Evolutionary conservation across 2,113 vertebrate species (phyloP).

Genomic region (Sminthopsis crassicaudata): DNA sequence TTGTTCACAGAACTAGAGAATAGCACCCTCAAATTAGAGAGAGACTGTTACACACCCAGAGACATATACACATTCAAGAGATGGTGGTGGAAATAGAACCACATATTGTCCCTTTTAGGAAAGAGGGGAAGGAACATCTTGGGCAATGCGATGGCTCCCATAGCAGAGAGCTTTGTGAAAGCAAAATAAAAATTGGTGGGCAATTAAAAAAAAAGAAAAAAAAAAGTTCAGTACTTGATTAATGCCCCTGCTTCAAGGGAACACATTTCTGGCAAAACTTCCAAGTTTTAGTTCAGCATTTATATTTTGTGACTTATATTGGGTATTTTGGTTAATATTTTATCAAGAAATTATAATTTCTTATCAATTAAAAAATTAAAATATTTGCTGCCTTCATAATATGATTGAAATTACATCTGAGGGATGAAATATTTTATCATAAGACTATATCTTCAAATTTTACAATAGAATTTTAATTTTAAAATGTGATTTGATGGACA

Average conservation of each 20-base stretch:
- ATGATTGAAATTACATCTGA: not conserved
- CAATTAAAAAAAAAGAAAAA: not conserved
- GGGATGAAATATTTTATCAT: conserved; percentile 14
- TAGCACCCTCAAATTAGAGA: not conserved
- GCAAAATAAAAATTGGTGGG: conserved; percentile 62
- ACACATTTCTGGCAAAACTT: not conserved
- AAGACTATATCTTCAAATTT: conserved; percentile 18
- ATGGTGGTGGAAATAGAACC: not conserved
- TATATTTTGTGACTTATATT: not conserved
- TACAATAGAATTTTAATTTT: not conserved
- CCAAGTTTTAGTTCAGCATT: not conserved
- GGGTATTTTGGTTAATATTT: conserved; percentile 23
- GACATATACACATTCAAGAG: not conserved
- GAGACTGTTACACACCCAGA: not conserved
- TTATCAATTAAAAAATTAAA: conserved; percentile 22
- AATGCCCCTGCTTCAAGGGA: not conserved
- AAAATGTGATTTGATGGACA: not conserved
- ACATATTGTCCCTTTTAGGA: not conserved
- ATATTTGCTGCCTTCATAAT: conserved; percentile 9
- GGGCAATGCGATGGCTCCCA: not conserved
- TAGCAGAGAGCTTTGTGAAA: not conserved
- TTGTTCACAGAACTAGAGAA: not conserved
- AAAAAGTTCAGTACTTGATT: not conserved
- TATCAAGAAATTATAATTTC: conserved; percentile 24
- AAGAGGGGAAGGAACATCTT: not conserved